These are phyloP conservation scores for Heterodera carotae DNA, from an alignment of 1,140 invertebrate genomes.

Conservation along the genomic window DNA sequence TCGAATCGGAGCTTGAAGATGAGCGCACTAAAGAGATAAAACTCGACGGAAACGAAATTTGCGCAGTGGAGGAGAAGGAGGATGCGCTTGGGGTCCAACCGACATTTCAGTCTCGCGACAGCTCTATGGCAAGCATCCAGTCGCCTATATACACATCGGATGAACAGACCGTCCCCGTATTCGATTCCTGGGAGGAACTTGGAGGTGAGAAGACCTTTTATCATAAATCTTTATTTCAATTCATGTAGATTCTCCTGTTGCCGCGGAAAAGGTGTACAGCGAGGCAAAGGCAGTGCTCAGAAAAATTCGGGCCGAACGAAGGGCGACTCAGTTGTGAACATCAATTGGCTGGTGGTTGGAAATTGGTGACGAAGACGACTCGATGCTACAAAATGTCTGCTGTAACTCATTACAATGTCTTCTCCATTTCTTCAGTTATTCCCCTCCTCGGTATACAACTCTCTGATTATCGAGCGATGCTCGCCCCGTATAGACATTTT, in stretches of 20 bases:
- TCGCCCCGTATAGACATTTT: not conserved
- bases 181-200: constrained; percentile 42
- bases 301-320: constrained; percentile 7
- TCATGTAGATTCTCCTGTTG: not conserved
- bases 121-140: constrained; percentile 16
- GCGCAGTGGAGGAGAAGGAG: not conserved
- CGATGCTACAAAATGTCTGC: not conserved
- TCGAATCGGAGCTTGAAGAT: constrained; percentile 6
- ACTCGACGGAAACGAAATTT: not conserved
- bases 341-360: not conserved
- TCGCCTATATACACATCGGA: constrained; percentile 15
- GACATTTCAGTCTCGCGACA: constrained; percentile 20
- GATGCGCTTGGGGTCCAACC: constrained; percentile 7
- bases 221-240: not conserved
- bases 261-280: constrained; percentile 8
- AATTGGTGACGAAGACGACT: not conserved
- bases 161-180: constrained; percentile 34
- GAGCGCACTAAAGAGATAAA: not conserved
- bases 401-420: not conserved
- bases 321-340: constrained; percentile 13
- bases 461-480: not conserved
- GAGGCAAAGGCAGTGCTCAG: constrained; percentile 10
- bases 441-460: not conserved
- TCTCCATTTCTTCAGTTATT: not conserved
- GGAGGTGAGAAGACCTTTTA: constrained; percentile 24